Conservation (phyloP, 1,140 invertebrate species). For the Drosophila takahashii region DNA sequence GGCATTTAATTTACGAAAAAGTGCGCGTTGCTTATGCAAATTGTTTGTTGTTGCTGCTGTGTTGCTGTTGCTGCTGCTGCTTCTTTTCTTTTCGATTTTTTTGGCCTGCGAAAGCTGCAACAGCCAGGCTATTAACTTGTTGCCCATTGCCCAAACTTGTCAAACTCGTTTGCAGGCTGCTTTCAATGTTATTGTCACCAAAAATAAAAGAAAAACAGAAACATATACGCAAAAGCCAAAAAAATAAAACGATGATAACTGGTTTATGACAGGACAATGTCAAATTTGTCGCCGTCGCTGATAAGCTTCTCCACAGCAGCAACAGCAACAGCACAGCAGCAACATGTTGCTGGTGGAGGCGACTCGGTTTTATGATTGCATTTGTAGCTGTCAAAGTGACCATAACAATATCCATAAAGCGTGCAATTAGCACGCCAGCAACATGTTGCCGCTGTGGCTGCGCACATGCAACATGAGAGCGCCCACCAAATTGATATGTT, state of each 20-base stretch:
- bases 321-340: conserved; percentile 51
- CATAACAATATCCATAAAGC: conserved; percentile 76
- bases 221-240: conserved; percentile 11
- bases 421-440: conserved; percentile 76
- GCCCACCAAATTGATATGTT: conserved; percentile 81
- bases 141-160: conserved; percentile 76
- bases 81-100: conserved; percentile 40
- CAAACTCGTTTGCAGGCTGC: conserved; percentile 79
- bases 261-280: conserved; percentile 78
- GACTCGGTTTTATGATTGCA: conserved; percentile 41
- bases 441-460: conserved; percentile 59
- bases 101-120: conserved; percentile 69
- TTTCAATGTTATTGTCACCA: conserved; percentile 82
- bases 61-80: conserved; percentile 43
- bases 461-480: conserved; percentile 46
- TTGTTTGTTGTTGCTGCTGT: conserved; percentile 68
- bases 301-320: conserved; percentile 54
- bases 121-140: conserved; percentile 74
- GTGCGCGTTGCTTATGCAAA: conserved; percentile 83
- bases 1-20: conserved; percentile 83
- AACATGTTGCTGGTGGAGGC: conserved; percentile 56
- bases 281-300: conserved; percentile 73
- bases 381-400: conserved; percentile 70
- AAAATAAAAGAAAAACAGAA: conserved; percentile 58
- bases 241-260: conserved; percentile 53